Base-by-base conservation (phyloP, 2,113 vertebrate genomes). In the Scartelaos histophorus region DNA sequence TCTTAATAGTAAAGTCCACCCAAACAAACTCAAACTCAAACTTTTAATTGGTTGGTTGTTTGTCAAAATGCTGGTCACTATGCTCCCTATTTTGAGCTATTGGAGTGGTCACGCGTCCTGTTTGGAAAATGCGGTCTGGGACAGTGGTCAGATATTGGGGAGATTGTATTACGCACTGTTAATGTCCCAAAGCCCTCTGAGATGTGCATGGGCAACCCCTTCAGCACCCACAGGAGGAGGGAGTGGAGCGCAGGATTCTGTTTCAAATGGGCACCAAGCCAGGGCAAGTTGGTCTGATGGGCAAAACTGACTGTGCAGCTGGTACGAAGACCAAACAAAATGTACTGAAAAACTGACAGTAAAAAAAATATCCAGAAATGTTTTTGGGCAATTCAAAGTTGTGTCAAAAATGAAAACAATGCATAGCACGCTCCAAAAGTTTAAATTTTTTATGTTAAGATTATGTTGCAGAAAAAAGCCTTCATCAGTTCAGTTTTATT, bases 131-230 rank as follows among this genome's bases (percentile, higher is more conserved):
- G 75, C 57, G 78, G 72, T 79, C 58, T 49, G 72, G 73, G 3
- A 13, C 29, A 81, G 82, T 53, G 56, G 60, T 79, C 38, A 71
- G 75, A 85, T 88, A 78, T 80, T 74, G 71, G 74, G 70, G 80
- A 81, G 89, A 88, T 91, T 82, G 67, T 84, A 74, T 91, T 91
- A 90, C 90, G 68, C 73, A 70, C 73, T 82, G 82, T 80, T 87
- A 87, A 88, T 76, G 81, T 85, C 84, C 75, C 81, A 75, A 87
- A 89, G 86, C 82, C 69, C 78, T 87, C 81, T 17, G 58, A 90
- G 58, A 61, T 17, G 5, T 16, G 51, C 51, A n/a, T 54, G 87
- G 85, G 78, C 81, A 90, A 74, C 78, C 86, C 88, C 89, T 78
- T 79, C 5, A 54, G 3, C 51, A 2, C 22, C 56, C 56, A 15